Evolutionary conservation across 2,113 vertebrate species (phyloP), one percentile per base, ranked within the genome.

Genomic region (Zapornia atra): DNA sequence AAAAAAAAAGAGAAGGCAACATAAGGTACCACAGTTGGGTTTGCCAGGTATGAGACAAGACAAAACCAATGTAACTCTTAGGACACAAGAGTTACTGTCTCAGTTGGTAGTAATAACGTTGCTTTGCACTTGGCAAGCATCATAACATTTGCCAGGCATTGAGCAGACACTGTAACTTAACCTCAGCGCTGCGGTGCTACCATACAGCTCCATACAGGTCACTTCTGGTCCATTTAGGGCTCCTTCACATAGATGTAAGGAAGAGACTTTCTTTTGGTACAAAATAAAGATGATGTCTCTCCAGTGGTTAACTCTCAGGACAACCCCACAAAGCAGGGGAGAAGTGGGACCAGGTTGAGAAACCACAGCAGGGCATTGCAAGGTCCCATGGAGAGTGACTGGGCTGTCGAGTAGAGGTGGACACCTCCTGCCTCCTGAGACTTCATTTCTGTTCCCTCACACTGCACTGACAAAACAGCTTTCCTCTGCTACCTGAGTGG

Each of bases 31-130:
- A 77, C 66, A 72, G 66, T 33, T 59, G 16, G 70, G 60, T 80
- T 75, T 82, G 86, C 86, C 94, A 91, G 92, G 86, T 92, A 90
- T 93, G 90, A 96, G 92, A 92, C 82, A 83, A 92, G 54, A 53
- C 0, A 5, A 82, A 94, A 94, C 6, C 71, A 86, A 80, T 38
- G 75, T 38, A 79, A 33, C 57, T 80, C 12, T 63, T 44, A 87
- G 81, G 78, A 88, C 40, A 72, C 36, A 24, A 34, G 40, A 72
- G 66, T 19, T 94, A 61, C 73, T 70, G 44, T 89, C 65, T 76
- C 81, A 10, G 5, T 15, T 66, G 66, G 70, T 72, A 87, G 70
- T n/a, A 82, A 72, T 15, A 87, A 90, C 42, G 88, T 82, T 10
- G 46, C 56, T 36, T 66, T 88, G 76, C 56, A 46, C 78, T 77